phyloP scores from a whole-genome alignment of 2,888 invertebrate species.

The Volucella zonaria region DNA sequence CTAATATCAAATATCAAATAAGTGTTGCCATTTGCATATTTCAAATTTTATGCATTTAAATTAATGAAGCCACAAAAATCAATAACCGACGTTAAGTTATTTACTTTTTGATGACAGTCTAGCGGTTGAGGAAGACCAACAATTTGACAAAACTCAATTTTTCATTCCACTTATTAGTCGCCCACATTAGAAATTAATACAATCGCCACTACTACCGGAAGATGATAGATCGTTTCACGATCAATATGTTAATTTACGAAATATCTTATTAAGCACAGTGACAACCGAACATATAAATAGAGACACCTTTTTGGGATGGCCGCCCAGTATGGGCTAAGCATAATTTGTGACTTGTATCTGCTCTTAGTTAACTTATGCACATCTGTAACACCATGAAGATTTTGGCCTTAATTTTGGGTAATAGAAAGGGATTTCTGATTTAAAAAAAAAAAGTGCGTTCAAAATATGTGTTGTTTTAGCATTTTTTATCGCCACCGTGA shows the following conservation, averaged over 20 bases:
- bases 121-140: no score
- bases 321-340: conserved; percentile 33
- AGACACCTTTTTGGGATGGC: conserved; percentile 14
- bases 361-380: background rate
- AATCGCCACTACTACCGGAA: conserved; percentile 19
- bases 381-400: conserved; percentile 25
- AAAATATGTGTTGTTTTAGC: conserved; percentile 4
- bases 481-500: conserved; percentile 5
- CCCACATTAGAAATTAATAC: conserved; percentile 4
- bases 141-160: no score
- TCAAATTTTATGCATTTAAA: no score
- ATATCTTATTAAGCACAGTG: background rate
- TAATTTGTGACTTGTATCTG: conserved; percentile 12
- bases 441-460: background rate
- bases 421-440: background rate
- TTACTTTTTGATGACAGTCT: no score
- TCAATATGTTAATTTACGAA: conserved; percentile 25
- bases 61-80: no score
- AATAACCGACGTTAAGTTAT: no score
- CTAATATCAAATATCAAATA: no score
- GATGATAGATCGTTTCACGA: conserved; percentile 10
- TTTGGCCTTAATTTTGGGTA: conserved; percentile 34
- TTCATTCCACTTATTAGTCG: background rate
- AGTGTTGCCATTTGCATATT: no score
- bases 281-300: conserved; percentile 61